Evolutionary conservation across 2,113 vertebrate genomes (phyloP), one percentile per base, ranked within the genome.

Genomic region (Scortum barcoo): DNA sequence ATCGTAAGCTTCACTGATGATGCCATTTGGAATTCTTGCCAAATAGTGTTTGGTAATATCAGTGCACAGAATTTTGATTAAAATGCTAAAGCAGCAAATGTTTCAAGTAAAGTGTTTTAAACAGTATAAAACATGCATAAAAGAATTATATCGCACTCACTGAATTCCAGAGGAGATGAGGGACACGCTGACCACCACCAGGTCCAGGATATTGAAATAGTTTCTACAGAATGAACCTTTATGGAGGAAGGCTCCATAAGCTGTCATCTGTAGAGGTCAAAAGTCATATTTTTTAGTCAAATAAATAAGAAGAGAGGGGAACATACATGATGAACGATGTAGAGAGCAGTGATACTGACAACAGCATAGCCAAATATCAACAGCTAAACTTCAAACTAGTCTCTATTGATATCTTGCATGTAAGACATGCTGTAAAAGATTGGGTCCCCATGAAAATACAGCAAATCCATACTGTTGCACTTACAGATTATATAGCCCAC

Each of bases 101-200:
- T 20, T 2, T 7, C 36, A 63, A 40, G n/a, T 62, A 4, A 51
- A 77, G 24, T n/a, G 12, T n/a, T n/a, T n/a, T n/a, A n/a, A 53
- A 57, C 4, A 72, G 4, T 8, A 3, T 46, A 36, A 86, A 56
- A n/a, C 70, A 63, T 83, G 72, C 75, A 66, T 22, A 19, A 71
- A 36, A 16, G 69, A 60, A 53, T 10, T 8, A 1, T 1, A 22
- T 11, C 66, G 75, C 88, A 98, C 98, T 99, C 94, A 99, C 98
- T 99, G 97, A 93, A 99, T 99, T 85, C 97, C 97, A 81, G 98
- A 99, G 77, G 98, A 99, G 96, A 99, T 99, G 96, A 99, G 98
- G 30, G 98, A 99, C 85, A 99, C 98, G 75, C 98, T 99, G 95
- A 99, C 98, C 91, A 99, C 98, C 90, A 99, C 96, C 92, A 99